Percentiles rank a stretch among this genome's conserved stretches.
Conservation (phyloP, 2,113 vertebrate genomes). For the Channa maculata region DNA sequence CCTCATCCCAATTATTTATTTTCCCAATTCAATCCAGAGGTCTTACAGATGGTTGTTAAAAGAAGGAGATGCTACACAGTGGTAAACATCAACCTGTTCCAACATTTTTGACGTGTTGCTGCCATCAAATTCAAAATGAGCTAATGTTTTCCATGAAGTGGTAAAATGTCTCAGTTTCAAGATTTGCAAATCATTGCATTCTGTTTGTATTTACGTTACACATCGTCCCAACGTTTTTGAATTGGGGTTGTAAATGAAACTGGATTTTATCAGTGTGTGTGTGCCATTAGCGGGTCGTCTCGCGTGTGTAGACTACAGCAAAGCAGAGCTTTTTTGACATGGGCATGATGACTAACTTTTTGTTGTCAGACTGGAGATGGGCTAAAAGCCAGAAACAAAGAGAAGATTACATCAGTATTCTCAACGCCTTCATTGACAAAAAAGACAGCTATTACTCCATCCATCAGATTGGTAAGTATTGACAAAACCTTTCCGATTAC, state of each 20-base stretch:
- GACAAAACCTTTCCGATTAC: not conserved
- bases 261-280: not conserved
- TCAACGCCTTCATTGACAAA: constrained; percentile 96
- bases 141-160: too few species aligned
- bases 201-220: too few species aligned
- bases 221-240: too few species aligned
- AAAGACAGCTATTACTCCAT: constrained; percentile 99
- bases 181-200: too few species aligned
- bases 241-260: not conserved
- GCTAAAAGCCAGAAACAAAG: constrained; percentile 85
- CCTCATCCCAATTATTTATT: too few species aligned
- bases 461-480: constrained; percentile 94
- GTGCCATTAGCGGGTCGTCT: constrained; percentile 37
- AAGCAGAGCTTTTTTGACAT: constrained; percentile 4
- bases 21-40: too few species aligned
- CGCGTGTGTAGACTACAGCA: not conserved
- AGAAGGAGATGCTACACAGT: too few species aligned
- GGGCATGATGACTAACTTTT: constrained; percentile 23
- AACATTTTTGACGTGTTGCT: too few species aligned
- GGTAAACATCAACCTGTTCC: too few species aligned
- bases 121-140: too few species aligned
- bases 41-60: too few species aligned
- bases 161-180: too few species aligned
- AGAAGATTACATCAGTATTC: constrained; percentile 91
- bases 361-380: constrained; percentile 94